These are phyloP conservation scores for Habrosyne pyritoides DNA, from an alignment of 2,888 invertebrate species.

Conservation along the genomic window DNA sequence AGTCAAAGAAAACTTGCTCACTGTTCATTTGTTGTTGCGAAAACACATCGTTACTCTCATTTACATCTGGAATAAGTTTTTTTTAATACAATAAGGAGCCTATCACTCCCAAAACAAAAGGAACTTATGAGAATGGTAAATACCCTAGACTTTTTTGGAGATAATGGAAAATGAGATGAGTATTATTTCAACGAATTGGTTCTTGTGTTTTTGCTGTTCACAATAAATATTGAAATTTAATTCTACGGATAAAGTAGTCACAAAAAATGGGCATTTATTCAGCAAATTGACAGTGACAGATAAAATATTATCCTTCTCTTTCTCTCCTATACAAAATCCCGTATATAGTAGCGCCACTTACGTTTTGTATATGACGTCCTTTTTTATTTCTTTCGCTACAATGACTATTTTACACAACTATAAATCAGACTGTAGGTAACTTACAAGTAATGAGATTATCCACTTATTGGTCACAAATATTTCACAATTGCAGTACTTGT, in stretches of 20 bases:
- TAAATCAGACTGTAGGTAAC: slow-evolving; percentile 20
- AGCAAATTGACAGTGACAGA: slow-evolving; percentile 47
- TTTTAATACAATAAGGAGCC: slow-evolving; percentile 35
- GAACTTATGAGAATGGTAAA: slow-evolving; percentile 1
- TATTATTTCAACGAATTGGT: slow-evolving; percentile 3
- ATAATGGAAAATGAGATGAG: slow-evolving; percentile 16
- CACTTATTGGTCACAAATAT: slow-evolving; percentile 37
- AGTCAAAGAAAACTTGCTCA: slow-evolving; percentile 47
- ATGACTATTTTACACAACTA: slow-evolving; percentile 29
- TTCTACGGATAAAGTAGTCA: slow-evolving; percentile 26
- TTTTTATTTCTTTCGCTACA: slow-evolving; percentile 37
- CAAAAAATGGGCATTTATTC: slow-evolving; percentile 27
- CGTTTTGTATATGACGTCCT: slow-evolving; percentile 31
- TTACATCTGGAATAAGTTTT: slow-evolving; percentile 68
- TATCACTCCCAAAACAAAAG: slow-evolving; percentile 13
- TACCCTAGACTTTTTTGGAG: slow-evolving; percentile 10
- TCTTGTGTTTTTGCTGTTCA: background rate
- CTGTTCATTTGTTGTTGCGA: slow-evolving; percentile 71
- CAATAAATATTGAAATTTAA: background rate
- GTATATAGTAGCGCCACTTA: slow-evolving; percentile 42
- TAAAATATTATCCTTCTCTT: slow-evolving; percentile 37
- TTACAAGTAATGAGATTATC: slow-evolving; percentile 39
- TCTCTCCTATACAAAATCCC: slow-evolving; percentile 29
- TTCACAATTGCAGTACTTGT: slow-evolving; percentile 32
- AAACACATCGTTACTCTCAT: slow-evolving; percentile 73